Evolutionary conservation across 2,797 vertebrate species (phyloP), one percentile per base, ranked within the genome.

Genomic region (Phalloptychus januarius): DNA sequence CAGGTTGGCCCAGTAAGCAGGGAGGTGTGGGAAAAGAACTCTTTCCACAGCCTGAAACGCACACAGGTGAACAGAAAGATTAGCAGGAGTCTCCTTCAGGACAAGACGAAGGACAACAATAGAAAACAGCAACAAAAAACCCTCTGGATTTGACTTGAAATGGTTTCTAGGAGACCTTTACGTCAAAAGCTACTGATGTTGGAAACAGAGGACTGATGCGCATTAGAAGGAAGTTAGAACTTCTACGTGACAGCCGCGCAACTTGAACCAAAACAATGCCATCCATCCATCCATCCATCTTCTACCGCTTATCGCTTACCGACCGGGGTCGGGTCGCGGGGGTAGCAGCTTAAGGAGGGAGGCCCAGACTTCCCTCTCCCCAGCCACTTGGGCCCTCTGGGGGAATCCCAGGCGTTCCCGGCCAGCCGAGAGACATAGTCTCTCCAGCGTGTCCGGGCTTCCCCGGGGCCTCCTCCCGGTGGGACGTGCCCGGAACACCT

Each of bases 1-100:
- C 0, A 99, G 93, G 89, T 97, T 98, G 7, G 97, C 94, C 98
- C 98, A 98, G 88, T 98, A 98, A 1, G 97, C 97, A 36, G 97
- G 96, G 1, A 99, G 95, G 56, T 98, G 97, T 2, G 97, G 97
- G 74, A 97, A 98, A 0, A 98, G 94, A 1, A 98, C 97, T 7
- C 96, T 89, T 77, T 98, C 97, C 0, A 99, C 97, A 0, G 98
- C 97, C 98, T 99, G 88, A 63, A 36, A 87, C 46, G 77, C 0
- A 46, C 36, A 44, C 2, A 72, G 0, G 23, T 33, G 31, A 13
- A 20, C 2, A 10, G 36, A 73, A 20, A 58, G 11, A 23, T 18
- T 40, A 44, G 40, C 7, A 11, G 7, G 69, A 38, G 7, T 61
- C 13, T 31, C 56, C 15, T 61, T 61, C 58, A 36, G 58, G 58